These are phyloP conservation scores for Netelia inedita DNA, from an alignment of 2,888 invertebrate species.

Conservation along the genomic window DNA sequence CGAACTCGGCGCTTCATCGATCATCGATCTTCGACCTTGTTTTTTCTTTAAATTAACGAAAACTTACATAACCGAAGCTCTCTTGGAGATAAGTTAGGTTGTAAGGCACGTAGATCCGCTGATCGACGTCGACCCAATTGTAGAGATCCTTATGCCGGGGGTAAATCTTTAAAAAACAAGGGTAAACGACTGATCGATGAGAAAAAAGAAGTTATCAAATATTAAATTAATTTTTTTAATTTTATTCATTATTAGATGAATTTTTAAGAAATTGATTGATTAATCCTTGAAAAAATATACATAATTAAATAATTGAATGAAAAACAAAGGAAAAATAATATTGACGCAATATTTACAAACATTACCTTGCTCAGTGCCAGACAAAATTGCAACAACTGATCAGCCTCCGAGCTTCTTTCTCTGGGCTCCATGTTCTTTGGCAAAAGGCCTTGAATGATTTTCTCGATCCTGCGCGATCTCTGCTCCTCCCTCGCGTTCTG, in stretches of 20 bases:
- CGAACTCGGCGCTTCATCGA: conserved; percentile 1
- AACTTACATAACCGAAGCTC: conserved; percentile 85
- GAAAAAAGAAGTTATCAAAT: too few relatives aligned
- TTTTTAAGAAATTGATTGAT: too few relatives aligned
- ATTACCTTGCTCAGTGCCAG: conserved; percentile 84
- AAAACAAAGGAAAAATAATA: not conserved
- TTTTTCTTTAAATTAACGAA: conserved; percentile 55
- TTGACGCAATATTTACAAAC: not conserved
- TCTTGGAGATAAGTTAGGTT: conserved; percentile 84
- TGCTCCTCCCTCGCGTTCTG: conserved; percentile 84
- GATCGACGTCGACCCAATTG: conserved; percentile 83
- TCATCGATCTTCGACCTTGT: conserved; percentile 4
- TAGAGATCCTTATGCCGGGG: conserved; percentile 85
- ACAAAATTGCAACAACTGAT: conserved; percentile 84
- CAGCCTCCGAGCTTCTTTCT: conserved; percentile 83
- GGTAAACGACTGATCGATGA: too few relatives aligned
- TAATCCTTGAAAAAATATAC: too few relatives aligned
- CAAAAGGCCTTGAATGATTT: conserved; percentile 82
- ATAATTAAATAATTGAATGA: too few relatives aligned
- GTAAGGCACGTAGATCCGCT: conserved; percentile 84
- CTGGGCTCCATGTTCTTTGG: conserved; percentile 83
- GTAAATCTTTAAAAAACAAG: conserved; percentile 78
- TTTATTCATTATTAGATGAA: too few relatives aligned
- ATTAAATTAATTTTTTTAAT: too few relatives aligned
- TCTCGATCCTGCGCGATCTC: conserved; percentile 82